Conservation (phyloP, 2,113 vertebrate species). For the Eubucco bourcierii region DNA sequence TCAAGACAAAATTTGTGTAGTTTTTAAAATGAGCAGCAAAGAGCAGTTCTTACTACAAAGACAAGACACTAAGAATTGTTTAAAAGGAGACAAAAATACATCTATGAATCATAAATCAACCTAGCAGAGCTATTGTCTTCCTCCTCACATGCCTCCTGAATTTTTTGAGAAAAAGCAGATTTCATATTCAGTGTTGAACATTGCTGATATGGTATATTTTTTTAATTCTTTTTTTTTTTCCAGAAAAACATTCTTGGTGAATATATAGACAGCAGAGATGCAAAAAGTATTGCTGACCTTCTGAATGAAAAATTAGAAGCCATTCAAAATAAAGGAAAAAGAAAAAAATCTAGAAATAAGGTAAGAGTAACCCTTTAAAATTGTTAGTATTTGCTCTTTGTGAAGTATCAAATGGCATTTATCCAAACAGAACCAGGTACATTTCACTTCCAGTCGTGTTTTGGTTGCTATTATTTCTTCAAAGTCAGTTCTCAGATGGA, state of each 20-base stretch:
- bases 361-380: constrained; percentile 66
- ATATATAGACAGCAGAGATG: constrained; percentile 86
- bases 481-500: background rate
- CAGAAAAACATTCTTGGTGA: constrained; percentile 81
- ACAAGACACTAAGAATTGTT: background rate
- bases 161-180: background rate
- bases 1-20: background rate
- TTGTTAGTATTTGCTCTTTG: background rate
- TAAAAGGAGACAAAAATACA: background rate
- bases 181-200: background rate
- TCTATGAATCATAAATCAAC: background rate
- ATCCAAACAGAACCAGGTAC: background rate
- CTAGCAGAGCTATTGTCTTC: background rate
- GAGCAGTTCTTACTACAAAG: background rate
- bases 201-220: background rate
- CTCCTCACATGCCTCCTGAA: background rate
- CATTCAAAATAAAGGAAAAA: constrained; percentile 74
- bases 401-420: background rate
- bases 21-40: background rate
- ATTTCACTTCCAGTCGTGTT: background rate
- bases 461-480: background rate
- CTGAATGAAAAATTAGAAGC: constrained; percentile 82
- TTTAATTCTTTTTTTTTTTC: background rate
- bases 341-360: constrained; percentile 78
- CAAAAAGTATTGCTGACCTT: constrained; percentile 81